Base-by-base conservation (phyloP, 2,113 vertebrate species). In the Mus pahari region DNA sequence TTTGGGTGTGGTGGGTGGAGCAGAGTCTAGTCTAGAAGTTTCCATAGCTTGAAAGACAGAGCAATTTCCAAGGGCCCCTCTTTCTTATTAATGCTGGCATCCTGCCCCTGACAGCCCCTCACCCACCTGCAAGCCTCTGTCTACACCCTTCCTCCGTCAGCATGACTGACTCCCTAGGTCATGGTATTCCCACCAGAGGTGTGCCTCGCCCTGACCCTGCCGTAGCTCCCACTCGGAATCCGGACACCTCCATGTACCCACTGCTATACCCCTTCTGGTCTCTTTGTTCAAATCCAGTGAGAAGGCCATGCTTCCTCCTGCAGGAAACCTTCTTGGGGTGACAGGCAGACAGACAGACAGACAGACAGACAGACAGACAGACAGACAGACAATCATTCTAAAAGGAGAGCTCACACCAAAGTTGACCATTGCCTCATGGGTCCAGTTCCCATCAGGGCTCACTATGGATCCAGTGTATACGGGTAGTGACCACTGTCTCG, bases 71-170 rank as follows among this genome's bases (percentile, higher is more conserved):
- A 79, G 45, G 39, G 10, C 0, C 13, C n/a, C 71, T 60, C 62
- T 66, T 83, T 20, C 36, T 88, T 71, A 68, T 55, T 42, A 73
- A 39, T n/a, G 19, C 66, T 4, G 0, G 16, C 42, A 39, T 42
- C 19, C 22, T 9, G 31, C 17, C 13, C 33, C 48, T 68, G 83
- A 39, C 5, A 6, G 7, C 3, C 24, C 22, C 83, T 77, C 45
- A 55, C 68, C 42, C 16, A 68, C 19, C 62, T 36, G 2, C 60
- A 10, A 31, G 82, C 26, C 39, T 45, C 26, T 20, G 39, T 66
- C 42, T 86, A 22, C n/a, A 26, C 26, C 60, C 36, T 9, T 19
- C 3, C 26, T 74, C 7, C 0, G 2, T n/a, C 7, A 0, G 53
- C 4, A 24, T 24, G 20, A 7, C 39, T 74, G 17, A 4, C 45